Evolutionary conservation across 2,888 invertebrate species (phyloP).

Genomic region (Drosophila atripex): DNA sequence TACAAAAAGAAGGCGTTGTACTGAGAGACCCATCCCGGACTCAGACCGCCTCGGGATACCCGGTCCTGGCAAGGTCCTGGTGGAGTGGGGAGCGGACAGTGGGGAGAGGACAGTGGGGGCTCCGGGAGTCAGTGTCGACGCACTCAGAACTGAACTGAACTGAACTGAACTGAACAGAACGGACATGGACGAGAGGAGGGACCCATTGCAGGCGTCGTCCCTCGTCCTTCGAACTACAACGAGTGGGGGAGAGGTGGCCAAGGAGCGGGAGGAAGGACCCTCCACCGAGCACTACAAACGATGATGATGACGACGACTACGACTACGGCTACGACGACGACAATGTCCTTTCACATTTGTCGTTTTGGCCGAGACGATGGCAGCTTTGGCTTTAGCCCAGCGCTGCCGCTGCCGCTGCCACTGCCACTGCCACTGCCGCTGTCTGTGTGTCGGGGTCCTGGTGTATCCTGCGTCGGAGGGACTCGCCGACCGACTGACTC

Average conservation of each 20-base stretch:
- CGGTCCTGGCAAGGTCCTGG: slow-evolving; percentile 23
- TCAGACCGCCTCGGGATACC: slow-evolving; percentile 23
- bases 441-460: slow-evolving; percentile 9
- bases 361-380: slow-evolving; percentile 74
- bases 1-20: slow-evolving; percentile 49
- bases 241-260: slow-evolving; percentile 36
- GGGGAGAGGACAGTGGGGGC: slow-evolving; percentile 3
- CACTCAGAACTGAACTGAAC: slow-evolving; percentile 61
- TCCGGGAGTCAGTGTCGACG: slow-evolving; percentile 69
- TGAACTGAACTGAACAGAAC: slow-evolving; percentile 43
- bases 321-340: slow-evolving; percentile 59
- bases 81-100: background rate
- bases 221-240: slow-evolving; percentile 52
- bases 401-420: background rate
- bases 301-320: slow-evolving; percentile 38
- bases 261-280: slow-evolving; percentile 9
- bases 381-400: slow-evolving; percentile 42
- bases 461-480: slow-evolving; percentile 1
- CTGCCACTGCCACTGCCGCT: slow-evolving; percentile 9
- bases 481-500: background rate
- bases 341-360: slow-evolving; percentile 79
- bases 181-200: slow-evolving; percentile 37
- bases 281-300: slow-evolving; percentile 40
- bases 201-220: slow-evolving; percentile 54
- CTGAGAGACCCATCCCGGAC: slow-evolving; percentile 26